phyloP scores from a whole-genome alignment of 2,113 vertebrate species.

The Phylloscopus trochiloides region DNA sequence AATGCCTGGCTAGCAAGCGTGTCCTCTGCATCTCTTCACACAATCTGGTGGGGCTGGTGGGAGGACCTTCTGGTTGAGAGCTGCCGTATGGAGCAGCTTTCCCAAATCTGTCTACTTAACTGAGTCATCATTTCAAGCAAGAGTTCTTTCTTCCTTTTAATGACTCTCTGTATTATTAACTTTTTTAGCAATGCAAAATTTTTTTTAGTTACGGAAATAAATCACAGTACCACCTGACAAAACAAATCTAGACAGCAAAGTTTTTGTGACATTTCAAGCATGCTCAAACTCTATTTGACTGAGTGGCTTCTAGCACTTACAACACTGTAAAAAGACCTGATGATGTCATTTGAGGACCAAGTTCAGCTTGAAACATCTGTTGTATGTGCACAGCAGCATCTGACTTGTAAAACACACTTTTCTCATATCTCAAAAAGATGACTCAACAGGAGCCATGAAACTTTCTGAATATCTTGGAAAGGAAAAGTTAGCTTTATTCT shows the following conservation, averaged over 20 bases:
- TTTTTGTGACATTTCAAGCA: neutral
- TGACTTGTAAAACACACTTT: neutral
- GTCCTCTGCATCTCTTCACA: neutral
- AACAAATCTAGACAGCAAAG: neutral
- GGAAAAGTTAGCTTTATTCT: neutral
- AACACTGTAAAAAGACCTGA: neutral
- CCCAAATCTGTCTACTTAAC: neutral
- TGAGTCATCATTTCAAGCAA: neutral
- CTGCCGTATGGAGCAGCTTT: neutral
- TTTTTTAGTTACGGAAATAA: neutral
- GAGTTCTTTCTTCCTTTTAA: neutral
- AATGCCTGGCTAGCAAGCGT: neutral
- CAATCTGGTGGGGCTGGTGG: neutral
- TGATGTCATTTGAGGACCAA: neutral
- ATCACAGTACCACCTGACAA: neutral
- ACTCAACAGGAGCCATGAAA: neutral
- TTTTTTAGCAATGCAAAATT: neutral
- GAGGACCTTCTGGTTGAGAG: slow-evolving; percentile 1
- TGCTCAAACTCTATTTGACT: neutral
- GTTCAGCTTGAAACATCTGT: too few species aligned
- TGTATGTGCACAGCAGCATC: accelerated
- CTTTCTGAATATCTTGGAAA: neutral
- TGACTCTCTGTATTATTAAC: neutral
- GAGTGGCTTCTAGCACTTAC: neutral
- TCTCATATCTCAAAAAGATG: neutral